Conservation (phyloP, 2,888 invertebrate species). For the Drosophila recens region DNA sequence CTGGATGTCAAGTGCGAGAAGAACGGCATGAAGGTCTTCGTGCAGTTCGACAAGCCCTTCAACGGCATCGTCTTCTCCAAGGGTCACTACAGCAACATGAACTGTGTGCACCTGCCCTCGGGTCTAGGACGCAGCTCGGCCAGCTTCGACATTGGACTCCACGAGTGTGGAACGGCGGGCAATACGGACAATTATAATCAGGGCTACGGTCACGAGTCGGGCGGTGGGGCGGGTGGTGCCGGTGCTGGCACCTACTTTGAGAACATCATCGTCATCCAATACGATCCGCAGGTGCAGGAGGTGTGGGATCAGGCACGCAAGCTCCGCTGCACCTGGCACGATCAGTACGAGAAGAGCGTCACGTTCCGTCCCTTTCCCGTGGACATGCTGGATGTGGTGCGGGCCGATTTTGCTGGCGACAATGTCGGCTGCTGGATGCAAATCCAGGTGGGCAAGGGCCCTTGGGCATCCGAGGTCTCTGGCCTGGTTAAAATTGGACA, state of each 20-base stretch:
- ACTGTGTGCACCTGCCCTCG: slow-evolving; percentile 96
- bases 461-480: slow-evolving; percentile 97
- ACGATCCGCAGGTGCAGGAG: slow-evolving; percentile 97
- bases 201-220: slow-evolving; percentile 93
- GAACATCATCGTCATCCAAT: slow-evolving; percentile 96
- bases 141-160: slow-evolving; percentile 95
- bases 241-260: slow-evolving; percentile 97
- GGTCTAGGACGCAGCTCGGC: slow-evolving; percentile 94
- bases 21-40: slow-evolving; percentile 96
- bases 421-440: slow-evolving; percentile 99
- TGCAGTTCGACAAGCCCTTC: slow-evolving; percentile 97
- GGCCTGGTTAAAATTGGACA: slow-evolving; percentile 97
- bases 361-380: slow-evolving; percentile 97
- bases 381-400: slow-evolving; percentile 97
- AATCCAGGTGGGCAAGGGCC: slow-evolving; percentile 97
- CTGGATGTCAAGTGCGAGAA: slow-evolving; percentile 97
- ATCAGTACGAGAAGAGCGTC: slow-evolving; percentile 97
- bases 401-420: slow-evolving; percentile 97
- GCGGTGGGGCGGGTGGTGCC: slow-evolving; percentile 40
- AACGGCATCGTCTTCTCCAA: slow-evolving; percentile 98
- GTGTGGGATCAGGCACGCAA: slow-evolving; percentile 98
- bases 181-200: slow-evolving; percentile 95
- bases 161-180: slow-evolving; percentile 96
- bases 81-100: slow-evolving; percentile 96
- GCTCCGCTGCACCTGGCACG: slow-evolving; percentile 97